Conservation (phyloP, 2,113 vertebrate genomes). For the Entomyzon cyanotis region DNA sequence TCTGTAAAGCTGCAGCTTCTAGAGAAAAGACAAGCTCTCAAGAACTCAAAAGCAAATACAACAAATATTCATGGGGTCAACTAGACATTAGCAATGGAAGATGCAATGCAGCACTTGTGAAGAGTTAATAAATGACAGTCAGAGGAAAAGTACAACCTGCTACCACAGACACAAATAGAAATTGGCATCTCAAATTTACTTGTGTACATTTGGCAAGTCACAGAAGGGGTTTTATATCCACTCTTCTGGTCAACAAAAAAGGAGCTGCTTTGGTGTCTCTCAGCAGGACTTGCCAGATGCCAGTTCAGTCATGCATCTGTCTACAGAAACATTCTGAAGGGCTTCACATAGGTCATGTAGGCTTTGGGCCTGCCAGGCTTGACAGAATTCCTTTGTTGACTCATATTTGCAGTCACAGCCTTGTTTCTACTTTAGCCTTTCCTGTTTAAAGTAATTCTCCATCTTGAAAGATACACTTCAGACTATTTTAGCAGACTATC, state of each 20-base stretch:
- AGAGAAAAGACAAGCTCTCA: neutral
- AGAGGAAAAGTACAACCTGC: conserved; percentile 49
- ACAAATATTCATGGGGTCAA: neutral
- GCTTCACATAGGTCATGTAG: conserved; percentile 36
- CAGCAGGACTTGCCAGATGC: conserved; percentile 17
- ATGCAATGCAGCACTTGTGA: neutral
- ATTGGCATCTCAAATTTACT: neutral
- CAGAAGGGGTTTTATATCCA: conserved; percentile 38
- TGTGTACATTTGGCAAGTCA: conserved; percentile 15
- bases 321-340: conserved; percentile 37
- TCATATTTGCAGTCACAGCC: conserved; percentile 51
- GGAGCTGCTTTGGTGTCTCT: neutral
- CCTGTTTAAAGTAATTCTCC: conserved; percentile 50
- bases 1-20: neutral
- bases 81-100: neutral
- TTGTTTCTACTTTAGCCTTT: conserved; percentile 21
- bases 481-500: conserved; percentile 43
- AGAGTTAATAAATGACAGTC: neutral
- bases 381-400: conserved; percentile 38
- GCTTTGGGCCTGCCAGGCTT: conserved; percentile 14
- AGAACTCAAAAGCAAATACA: neutral
- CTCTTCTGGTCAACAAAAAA: neutral
- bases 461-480: conserved; percentile 47
- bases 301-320: conserved; percentile 19
- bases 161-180: conserved; percentile 30